A percentile compares a stretch with the other conserved stretches of the same genome.
phyloP scores from a whole-genome alignment of 2,113 vertebrate genomes.

The human (Homo sapiens) region GRCh38 chr18:45287501-45288000 shows the following conservation, averaged over 20 bases:
- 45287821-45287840: no score
- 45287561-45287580: background rate
- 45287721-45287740: background rate
- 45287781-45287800: background rate
- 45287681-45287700: no score
- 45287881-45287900: background rate
- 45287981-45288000: background rate
- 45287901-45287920: background rate
- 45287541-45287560: background rate
- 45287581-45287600: background rate
- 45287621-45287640: background rate
- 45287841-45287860: background rate
- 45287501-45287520: no score
- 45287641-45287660: background rate
- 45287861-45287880: accelerated
- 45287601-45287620: background rate
- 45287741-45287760: background rate
- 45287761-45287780: background rate
- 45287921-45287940: background rate
- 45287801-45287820: background rate
- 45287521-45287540: background rate
- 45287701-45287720: background rate
- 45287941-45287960: background rate
- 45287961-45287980: background rate
- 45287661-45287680: background rate